These are phyloP conservation scores for Trichosurus vulpecula DNA, from an alignment of 2,797 vertebrate species.

Conservation along the genomic window DNA sequence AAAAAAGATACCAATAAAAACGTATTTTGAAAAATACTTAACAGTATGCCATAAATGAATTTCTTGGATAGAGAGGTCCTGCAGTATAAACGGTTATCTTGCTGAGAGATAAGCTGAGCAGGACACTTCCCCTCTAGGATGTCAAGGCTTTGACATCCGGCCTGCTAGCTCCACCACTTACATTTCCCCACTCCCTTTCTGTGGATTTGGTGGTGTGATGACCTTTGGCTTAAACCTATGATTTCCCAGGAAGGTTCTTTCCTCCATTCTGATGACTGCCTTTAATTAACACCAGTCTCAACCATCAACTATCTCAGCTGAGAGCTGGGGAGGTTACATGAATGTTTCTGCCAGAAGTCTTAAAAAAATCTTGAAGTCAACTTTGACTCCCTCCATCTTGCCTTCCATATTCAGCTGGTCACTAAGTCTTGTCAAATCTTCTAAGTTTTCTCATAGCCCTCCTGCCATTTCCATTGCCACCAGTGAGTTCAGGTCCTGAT, in stretches of 20 bases:
- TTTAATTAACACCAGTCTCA: not conserved
- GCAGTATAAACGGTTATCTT: not conserved
- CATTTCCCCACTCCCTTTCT: not conserved
- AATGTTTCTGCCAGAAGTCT: not conserved
- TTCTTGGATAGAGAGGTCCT: not conserved
- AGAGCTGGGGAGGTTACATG: not conserved
- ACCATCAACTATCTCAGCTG: not conserved
- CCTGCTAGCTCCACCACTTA: not conserved
- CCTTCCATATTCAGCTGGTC: not conserved
- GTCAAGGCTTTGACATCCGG: not conserved
- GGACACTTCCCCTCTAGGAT: not conserved
- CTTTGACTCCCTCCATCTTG: not conserved
- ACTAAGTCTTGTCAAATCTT: not conserved
- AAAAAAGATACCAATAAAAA: not conserved
- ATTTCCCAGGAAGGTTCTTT: not conserved
- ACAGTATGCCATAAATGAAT: not conserved
- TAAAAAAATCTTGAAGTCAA: not conserved
- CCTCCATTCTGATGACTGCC: not conserved
- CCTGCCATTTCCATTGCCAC: not conserved
- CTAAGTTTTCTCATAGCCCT: rapidly evolving
- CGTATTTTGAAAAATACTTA: not conserved
- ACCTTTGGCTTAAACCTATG: not conserved
- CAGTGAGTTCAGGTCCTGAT: too few species aligned
- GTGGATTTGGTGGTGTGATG: not conserved
- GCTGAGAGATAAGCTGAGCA: not conserved